Percentiles rank a stretch among this genome's conserved stretches.
These are phyloP conservation scores for Chaetorhynchus papuensis DNA, from an alignment of 2,113 vertebrate species.

Conservation along the genomic window DNA sequence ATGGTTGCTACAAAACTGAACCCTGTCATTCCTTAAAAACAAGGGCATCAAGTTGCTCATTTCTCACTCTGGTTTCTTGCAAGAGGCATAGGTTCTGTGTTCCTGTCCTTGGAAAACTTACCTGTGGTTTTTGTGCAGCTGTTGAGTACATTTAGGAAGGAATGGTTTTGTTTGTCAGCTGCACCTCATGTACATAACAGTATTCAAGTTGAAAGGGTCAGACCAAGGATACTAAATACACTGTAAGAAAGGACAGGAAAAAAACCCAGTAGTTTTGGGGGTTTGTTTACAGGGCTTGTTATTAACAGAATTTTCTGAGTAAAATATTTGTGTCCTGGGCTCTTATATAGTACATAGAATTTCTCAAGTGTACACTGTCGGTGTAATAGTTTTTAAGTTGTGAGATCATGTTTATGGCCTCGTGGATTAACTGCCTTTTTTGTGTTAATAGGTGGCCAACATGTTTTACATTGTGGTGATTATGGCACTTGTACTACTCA, in stretches of 20 bases:
- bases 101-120: not conserved
- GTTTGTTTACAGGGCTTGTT: not conserved
- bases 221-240: not conserved
- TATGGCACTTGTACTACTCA: constrained; percentile 94
- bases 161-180: not conserved
- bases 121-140: not conserved
- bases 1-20: not conserved
- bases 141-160: not conserved
- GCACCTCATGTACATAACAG: not conserved
- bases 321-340: not conserved
- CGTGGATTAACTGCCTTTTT: not conserved
- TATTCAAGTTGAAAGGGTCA: not conserved
- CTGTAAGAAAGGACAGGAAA: not conserved
- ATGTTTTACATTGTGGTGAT: constrained; percentile 99
- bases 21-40: not conserved
- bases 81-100: not conserved
- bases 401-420: not conserved
- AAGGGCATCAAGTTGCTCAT: not conserved
- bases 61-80: not conserved
- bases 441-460: constrained; percentile 88
- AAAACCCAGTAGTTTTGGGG: not conserved
- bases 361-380: not conserved
- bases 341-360: not conserved
- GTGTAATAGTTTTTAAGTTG: not conserved
- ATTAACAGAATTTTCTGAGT: not conserved